These are phyloP conservation scores for Apis dorsata DNA, from an alignment of 1,140 invertebrate genomes.

Conservation along the genomic window DNA sequence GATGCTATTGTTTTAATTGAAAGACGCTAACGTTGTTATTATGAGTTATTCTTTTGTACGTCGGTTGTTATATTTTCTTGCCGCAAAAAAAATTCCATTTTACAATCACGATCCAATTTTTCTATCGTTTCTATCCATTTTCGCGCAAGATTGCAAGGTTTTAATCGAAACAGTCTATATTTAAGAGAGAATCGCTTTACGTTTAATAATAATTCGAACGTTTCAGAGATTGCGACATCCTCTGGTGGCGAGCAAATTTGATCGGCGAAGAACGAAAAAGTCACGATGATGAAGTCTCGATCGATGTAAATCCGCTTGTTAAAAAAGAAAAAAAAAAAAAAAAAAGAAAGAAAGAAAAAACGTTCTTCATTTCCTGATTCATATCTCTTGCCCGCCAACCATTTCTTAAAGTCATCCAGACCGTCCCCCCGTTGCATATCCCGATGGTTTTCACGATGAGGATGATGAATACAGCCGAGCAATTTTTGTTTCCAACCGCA, in stretches of 20 bases:
- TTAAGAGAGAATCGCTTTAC: too few species aligned
- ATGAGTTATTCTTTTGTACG: too few species aligned
- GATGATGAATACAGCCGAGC: not conserved
- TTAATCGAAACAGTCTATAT: not conserved
- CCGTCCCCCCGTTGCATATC: not conserved
- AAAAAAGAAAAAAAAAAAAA: not conserved
- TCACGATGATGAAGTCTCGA: not conserved
- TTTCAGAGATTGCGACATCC: not conserved
- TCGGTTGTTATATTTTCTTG: too few species aligned
- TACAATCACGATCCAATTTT: too few species aligned
- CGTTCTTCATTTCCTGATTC: slow-evolving; percentile 20
- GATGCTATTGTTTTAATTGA: too few species aligned
- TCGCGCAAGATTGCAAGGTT: too few species aligned
- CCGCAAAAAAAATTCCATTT: too few species aligned
- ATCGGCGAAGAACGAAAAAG: not conserved
- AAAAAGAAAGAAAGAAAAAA: not conserved
- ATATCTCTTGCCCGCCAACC: not conserved
- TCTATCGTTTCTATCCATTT: not conserved
- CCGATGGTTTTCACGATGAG: slow-evolving; percentile 7
- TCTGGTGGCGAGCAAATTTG: not conserved
- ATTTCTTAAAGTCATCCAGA: slow-evolving; percentile 14
- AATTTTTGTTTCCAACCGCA: not conserved
- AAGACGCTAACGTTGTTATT: too few species aligned
- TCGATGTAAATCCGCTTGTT: not conserved
- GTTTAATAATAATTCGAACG: too few species aligned